Evolutionary conservation across 2,888 invertebrate genomes (phyloP).

Genomic region (Eledone cirrhosa): DNA sequence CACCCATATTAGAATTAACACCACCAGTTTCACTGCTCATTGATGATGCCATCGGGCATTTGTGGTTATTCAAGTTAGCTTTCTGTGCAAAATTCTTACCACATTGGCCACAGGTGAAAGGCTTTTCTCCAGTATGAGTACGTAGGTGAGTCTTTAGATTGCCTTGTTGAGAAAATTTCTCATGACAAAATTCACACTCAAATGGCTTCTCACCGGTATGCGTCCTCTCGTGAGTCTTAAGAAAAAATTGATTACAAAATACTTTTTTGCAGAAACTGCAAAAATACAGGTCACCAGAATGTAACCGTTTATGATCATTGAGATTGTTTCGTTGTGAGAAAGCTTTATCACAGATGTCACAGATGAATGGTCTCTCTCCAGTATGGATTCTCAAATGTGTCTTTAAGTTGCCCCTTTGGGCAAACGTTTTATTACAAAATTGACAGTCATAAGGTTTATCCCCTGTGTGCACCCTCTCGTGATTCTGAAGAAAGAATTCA

Average conservation of each 20-base stretch:
- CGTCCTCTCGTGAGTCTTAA: background rate
- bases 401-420: conserved; percentile 15
- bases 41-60: background rate
- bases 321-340: conserved; percentile 14
- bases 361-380: background rate
- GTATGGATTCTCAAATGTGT: background rate
- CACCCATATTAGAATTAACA: background rate
- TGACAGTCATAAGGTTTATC: conserved; percentile 42
- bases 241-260: conserved; percentile 8
- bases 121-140: conserved; percentile 80
- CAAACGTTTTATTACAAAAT: conserved; percentile 37
- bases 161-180: conserved; percentile 80
- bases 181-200: conserved; percentile 77
- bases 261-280: background rate
- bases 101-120: conserved; percentile 72
- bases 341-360: conserved; percentile 1
- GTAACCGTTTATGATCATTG: background rate
- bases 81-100: background rate
- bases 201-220: conserved; percentile 76
- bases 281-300: background rate
- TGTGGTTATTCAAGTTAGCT: background rate
- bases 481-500: conserved; percentile 40
- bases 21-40: too few relatives aligned
- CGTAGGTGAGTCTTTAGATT: conserved; percentile 81
- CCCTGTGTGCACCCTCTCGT: conserved; percentile 41